Base-by-base conservation (phyloP, 35 echinoderm and acorn worm species). In the Lytechinus pictus region DNA sequence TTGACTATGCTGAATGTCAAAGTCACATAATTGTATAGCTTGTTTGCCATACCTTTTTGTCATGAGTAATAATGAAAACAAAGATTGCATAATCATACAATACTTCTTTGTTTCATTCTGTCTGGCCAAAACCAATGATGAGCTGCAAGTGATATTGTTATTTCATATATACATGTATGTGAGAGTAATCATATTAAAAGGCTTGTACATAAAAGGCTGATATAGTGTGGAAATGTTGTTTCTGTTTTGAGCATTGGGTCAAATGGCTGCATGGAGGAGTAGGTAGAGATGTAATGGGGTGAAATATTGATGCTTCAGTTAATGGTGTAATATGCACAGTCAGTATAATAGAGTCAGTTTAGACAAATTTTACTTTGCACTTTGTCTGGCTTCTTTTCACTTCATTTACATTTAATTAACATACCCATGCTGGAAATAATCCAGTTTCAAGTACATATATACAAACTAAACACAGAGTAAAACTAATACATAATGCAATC, bases 131-230 rank as follows among this genome's bases (percentile, higher is more conserved):
- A 79, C 66, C 19, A 79, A 79, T 79, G 66, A 79, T n/a, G 14
- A 14, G 66, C 66, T 79, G 66, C 66, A 79, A 79, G 66, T 79
- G 6, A 79, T 79, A n/a, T 79, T 79, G 19, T 79, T 7, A 79
- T 79, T 79, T 79, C 66, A 19, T 79, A 19, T 79, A 79, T 79
- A 79, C 66, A 79, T 79, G 66, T 79, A 79, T 79, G 66, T 79
- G n/a, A 24, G 66, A 24, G 4, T 24, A 79, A 79, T 24, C 21
- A 79, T 79, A 44, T 44, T 44, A 79, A 79, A 79, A 79, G 66
- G 66, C 66, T 79, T 79, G 66, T 79, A 79, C 66, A 79, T 79
- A n/a, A 79, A 79, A 79, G 19, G 66, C 66, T 79, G 66, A 79
- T 79, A n/a, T 24, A 79, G 66, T 79, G 66, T 79, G n/a, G 7